Percentiles rank a stretch among this genome's conserved stretches.
Evolutionary conservation across 23 tunicate genomes (phyloP).

Genomic region (Styela clava): DNA sequence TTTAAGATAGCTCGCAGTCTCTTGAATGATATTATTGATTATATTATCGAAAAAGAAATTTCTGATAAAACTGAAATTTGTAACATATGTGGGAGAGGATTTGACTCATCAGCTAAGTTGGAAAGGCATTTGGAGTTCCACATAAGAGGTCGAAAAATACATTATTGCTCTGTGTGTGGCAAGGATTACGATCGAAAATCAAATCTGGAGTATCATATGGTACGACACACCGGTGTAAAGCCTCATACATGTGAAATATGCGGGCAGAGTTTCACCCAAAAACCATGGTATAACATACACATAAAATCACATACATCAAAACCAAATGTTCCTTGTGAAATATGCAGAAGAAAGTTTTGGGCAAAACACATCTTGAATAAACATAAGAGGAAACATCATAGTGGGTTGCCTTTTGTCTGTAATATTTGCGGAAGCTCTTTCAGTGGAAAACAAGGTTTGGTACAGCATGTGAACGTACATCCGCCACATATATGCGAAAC

Average conservation of each 20-base stretch:
- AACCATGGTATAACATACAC: not conserved
- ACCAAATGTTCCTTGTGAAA: not conserved
- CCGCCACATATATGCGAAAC: not conserved
- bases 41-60: too few species aligned
- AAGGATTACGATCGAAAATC: not conserved
- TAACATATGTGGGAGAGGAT: not conserved
- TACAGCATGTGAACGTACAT: not conserved
- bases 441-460: not conserved
- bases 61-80: not conserved
- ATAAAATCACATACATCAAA: not conserved
- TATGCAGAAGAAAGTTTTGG: not conserved
- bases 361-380: not conserved
- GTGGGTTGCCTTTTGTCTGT: not conserved
- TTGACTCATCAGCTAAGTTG: not conserved
- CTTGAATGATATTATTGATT: too few species aligned
- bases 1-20: too few species aligned
- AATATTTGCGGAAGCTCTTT: not conserved
- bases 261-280: not conserved
- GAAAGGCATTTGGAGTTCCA: not conserved
- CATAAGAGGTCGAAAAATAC: not conserved
- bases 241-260: not conserved
- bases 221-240: not conserved
- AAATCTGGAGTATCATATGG: not conserved
- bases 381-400: not conserved
- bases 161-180: not conserved